Evolutionary conservation across 2,888 invertebrate genomes (phyloP), one percentile per base, ranked within the genome.

Genomic region (Stenurella melanura): DNA sequence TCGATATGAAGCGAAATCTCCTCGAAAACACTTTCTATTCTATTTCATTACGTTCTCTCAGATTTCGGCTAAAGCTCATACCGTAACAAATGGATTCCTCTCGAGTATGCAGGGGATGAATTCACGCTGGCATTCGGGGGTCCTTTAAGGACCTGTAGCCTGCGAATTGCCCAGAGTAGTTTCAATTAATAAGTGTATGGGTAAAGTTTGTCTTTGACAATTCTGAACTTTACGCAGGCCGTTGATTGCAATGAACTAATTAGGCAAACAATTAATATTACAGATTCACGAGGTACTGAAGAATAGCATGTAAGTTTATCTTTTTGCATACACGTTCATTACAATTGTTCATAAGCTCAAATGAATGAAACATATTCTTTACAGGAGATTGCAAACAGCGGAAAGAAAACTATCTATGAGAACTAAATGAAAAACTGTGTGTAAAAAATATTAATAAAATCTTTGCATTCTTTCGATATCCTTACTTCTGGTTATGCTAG

Each of bases 61-160:
- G 54, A 50, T 67, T 21, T 21, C 21, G 56, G 56, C 26, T 56
- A 19, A 9, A 67, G 54, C 67, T 50, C 67, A n/a, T 54, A 67
- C 54, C 67, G 67, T 67, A 67, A 67, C 54, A 67, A 67, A 67
- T 67, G 54, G 54, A 67, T 67, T 67, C 26, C 54, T 26, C 67
- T 67, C 67, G n/a, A 67, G 67, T 67, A 67, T 67, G 67, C 67
- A 67, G 50, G 26, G 26, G 67, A 67, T 67, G 67, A 54, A 54
- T 54, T 21, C 19, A 12, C 18, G 50, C 42, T 19, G 42, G 64
- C 12, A 42, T 64, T 64, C 38, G 17, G 64, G 63, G 21, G 42
- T 64, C 64, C 64, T 64, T 64, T 64, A 64, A 30, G 64, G 30
- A 26, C 30, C 26, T 21, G 15, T 42, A 67, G 67, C 54, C 15